Evolutionary conservation across 2,888 invertebrate species (phyloP), one percentile per base, ranked within the genome.

Genomic region (Phragmatobia fuliginosa): DNA sequence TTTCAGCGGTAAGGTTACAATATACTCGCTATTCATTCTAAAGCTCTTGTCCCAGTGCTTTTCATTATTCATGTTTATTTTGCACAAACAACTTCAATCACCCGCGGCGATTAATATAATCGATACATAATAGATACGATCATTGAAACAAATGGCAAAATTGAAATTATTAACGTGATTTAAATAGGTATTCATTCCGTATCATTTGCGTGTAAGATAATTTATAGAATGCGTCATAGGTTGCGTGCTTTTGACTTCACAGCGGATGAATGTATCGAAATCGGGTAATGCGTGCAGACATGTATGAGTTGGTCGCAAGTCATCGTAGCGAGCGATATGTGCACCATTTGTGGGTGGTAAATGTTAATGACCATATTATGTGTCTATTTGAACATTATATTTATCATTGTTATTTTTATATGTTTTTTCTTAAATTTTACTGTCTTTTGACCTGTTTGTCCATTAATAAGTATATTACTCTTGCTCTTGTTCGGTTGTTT

Each of bases 241-340:
- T 81, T 79, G 81, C 78, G 67, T 76, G 84, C 86, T 84, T 83
- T 85, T 77, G 69, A 74, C 68, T 70, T 72, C 72, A 74, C 80
- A 79, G 73, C 79, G 82, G 81, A 85, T 84, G 79, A 85, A 80
- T 84, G 82, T 83, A 87, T 85, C 83, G 78, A 87, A 87, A 85
- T 80, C 83, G 75, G 80, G 84, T 81, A 84, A 85, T 83, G 82
- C 75, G 80, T 79, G 78, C 71, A 70, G 62, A 76, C 74, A 76
- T 77, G 73, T 71, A 77, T 68, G 65, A 74, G 62, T 66, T 70
- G 78, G 77, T n/a, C 68, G 28, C 65, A 77, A 80, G 74, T 11
- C 49, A 60, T 31, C 25, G 64, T 59, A 38, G 58, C 31, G 8
- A 74, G 81, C 83, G 84, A 66, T 28, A 36, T 33, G 45, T 31